Evolutionary conservation across 2,797 vertebrate genomes (phyloP), one percentile per base, ranked within the genome.

Genomic region (Dallia pectoralis): DNA sequence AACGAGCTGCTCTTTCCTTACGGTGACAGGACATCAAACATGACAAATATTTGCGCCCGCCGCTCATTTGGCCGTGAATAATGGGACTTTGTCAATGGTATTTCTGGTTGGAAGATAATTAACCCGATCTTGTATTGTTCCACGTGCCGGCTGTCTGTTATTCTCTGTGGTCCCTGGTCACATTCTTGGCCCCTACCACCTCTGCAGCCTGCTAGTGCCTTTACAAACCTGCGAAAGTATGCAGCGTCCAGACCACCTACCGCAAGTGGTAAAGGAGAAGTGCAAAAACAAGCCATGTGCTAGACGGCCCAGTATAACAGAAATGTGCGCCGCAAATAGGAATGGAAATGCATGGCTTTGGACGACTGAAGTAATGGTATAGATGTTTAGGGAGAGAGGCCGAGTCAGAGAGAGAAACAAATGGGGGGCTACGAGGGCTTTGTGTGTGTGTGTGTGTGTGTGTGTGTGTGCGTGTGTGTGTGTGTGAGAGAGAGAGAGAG

Each of bases 211-310:
- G 9, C 22, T 11, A 22, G 69, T 68, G 72, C 40, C 44, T 70
- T 63, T 65, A 53, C 68, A 77, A 76, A 80, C 68, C 75, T 73
- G 72, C 49, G 48, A 47, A 69, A 51, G 67, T 72, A 74, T 73
- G 69, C 29, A n/a, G 29, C 16, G 7, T 8, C 1, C 27, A 22
- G 72, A 69, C 69, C 75, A 74, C 72, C 76, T 74, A 77, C 69
- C 36, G 48, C 71, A 71, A 19, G 73, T 9, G 15, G 33, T 69
- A 73, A 68, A 74, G 68, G 56, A 40, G 67, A 14, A 67, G 40
- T 22, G 67, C 49, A 71, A 79, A 74, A 78, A 73, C 61, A 77
- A 63, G 67, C 75, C 29, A 16, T 27, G 66, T 47, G 33, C 47
- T 70, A 70, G 70, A 74, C 70, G 40, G 32, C 40, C 40, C 15